phyloP scores from a whole-genome alignment of 2,113 vertebrate species.

The Gila orcuttii region DNA sequence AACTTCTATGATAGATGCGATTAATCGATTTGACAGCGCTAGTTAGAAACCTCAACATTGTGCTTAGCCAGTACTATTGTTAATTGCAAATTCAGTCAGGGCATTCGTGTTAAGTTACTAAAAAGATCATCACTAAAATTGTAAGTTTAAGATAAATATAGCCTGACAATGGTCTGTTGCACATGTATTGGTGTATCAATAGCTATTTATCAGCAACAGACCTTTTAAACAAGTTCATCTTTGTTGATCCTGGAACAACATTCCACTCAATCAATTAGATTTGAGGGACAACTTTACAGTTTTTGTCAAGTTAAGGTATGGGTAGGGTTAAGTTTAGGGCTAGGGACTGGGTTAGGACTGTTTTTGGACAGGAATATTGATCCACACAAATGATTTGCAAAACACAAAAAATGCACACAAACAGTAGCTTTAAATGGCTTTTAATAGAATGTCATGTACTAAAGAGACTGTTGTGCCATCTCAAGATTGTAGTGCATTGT shows the following conservation, averaged over 20 bases:
- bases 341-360: too few relatives aligned
- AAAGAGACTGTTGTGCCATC: neutral
- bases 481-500: neutral
- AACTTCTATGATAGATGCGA: too few relatives aligned
- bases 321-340: too few relatives aligned
- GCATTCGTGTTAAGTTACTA: neutral
- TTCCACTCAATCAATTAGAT: too few relatives aligned
- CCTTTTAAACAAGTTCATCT: too few relatives aligned
- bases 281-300: too few relatives aligned
- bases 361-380: too few relatives aligned
- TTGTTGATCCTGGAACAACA: too few relatives aligned
- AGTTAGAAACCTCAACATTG: too few relatives aligned
- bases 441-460: neutral
- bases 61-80: too few relatives aligned
- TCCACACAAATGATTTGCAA: neutral
- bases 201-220: neutral
- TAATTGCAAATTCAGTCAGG: neutral
- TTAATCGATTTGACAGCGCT: too few relatives aligned
- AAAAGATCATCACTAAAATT: neutral
- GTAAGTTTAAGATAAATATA: neutral
- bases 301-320: too few relatives aligned
- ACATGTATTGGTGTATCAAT: neutral
- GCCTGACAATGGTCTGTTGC: neutral
- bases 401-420: neutral
- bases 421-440: neutral